Evolutionary conservation across 2,113 vertebrate genomes (phyloP).

Genomic region (Neolamprologus toae): DNA sequence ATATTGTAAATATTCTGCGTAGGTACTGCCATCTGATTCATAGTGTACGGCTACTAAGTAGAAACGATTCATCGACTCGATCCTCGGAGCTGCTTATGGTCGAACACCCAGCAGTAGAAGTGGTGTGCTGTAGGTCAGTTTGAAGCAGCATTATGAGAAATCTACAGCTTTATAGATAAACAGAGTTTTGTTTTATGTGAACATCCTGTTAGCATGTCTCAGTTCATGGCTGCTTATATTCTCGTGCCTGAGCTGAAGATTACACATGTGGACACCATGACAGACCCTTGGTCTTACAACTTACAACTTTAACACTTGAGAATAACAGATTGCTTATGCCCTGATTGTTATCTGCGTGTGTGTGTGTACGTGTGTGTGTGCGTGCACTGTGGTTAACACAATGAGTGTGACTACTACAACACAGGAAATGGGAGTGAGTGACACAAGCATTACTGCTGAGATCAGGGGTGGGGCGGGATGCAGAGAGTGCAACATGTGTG

Average conservation of each 20-base stretch:
- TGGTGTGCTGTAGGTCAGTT: neutral
- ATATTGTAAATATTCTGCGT: neutral
- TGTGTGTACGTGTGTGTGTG: fast-evolving
- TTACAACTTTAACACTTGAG: neutral
- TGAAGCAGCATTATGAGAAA: neutral
- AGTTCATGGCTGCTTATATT: neutral
- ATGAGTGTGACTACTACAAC: neutral
- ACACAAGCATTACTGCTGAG: neutral
- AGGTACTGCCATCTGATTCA: neutral
- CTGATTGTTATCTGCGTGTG: neutral
- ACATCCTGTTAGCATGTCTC: neutral
- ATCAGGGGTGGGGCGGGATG: neutral
- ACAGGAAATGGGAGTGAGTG: slow-evolving; percentile 14
- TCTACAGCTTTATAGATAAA: neutral
- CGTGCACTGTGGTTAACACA: neutral
- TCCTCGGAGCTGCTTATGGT: neutral
- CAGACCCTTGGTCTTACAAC: neutral
- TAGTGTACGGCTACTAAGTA: neutral
- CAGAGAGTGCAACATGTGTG: neutral
- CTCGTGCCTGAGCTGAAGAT: neutral
- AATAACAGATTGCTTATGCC: neutral
- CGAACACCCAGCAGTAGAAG: neutral
- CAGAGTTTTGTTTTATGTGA: neutral
- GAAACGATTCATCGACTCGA: neutral
- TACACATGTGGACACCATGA: neutral